Conservation (phyloP, 2,113 vertebrate species). For the Myrmophylax atrothorax region DNA sequence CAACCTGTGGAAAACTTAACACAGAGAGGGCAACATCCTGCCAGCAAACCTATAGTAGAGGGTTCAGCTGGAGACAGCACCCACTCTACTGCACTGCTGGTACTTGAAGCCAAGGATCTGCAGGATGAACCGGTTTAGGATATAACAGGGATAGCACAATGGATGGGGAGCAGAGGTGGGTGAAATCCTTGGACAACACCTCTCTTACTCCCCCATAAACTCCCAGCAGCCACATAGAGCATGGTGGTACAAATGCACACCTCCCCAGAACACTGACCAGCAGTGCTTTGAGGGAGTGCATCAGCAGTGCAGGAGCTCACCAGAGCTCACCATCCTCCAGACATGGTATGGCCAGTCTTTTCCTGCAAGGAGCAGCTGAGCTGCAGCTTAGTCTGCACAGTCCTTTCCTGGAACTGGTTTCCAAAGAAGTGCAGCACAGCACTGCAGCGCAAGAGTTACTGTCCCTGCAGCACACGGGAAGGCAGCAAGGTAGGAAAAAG, state of each 20-base stretch:
- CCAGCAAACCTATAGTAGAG: background rate
- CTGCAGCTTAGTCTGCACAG: background rate
- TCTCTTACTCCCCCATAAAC: background rate
- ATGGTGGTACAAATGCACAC: accelerated
- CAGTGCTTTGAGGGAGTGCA: background rate
- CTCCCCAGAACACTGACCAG: background rate
- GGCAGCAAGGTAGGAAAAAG: background rate
- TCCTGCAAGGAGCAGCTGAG: background rate
- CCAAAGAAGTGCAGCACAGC: background rate
- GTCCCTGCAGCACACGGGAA: background rate
- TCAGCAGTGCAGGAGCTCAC: background rate
- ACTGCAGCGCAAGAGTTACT: background rate
- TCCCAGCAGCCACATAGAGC: background rate
- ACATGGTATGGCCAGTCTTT: background rate
- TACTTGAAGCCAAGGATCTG: background rate
- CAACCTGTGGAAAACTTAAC: background rate
- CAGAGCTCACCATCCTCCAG: background rate
- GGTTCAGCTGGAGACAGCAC: background rate
- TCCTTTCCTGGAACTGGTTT: background rate
- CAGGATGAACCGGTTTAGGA: background rate
- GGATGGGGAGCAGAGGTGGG: background rate
- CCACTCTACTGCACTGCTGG: background rate
- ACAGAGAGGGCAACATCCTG: background rate
- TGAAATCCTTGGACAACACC: background rate
- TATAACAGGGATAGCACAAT: background rate